These are phyloP conservation scores for Drosophila virilis DNA, from an alignment of 1,140 invertebrate species.

Conservation along the genomic window DNA sequence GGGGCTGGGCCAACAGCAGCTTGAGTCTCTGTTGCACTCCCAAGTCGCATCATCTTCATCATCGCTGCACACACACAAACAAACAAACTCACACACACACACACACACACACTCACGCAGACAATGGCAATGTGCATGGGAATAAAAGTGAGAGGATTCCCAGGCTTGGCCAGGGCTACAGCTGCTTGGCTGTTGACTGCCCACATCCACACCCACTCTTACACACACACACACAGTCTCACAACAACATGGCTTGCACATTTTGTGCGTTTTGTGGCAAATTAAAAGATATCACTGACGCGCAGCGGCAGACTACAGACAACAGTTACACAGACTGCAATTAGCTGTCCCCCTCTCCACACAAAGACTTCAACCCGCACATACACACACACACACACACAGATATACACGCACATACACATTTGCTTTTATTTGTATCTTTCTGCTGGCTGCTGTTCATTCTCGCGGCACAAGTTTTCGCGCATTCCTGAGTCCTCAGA, in stretches of 20 bases:
- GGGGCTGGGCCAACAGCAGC: conserved; percentile 21
- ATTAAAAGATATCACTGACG: conserved; percentile 72
- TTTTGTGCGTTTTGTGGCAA: conserved; percentile 78
- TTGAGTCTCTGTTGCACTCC: conserved; percentile 34
- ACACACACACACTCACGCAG: conserved; percentile 19
- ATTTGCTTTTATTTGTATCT: conserved; percentile 38
- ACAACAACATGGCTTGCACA: conserved; percentile 27
- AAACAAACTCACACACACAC: neutral
- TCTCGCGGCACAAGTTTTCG: conserved; percentile 5
- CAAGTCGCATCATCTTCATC: conserved; percentile 64
- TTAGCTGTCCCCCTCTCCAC: conserved; percentile 47
- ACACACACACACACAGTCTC: conserved; percentile 26
- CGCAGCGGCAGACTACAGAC: conserved; percentile 13
- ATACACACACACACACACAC: too few relatives aligned
- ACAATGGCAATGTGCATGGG: conserved; percentile 67
- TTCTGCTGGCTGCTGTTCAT: conserved; percentile 11
- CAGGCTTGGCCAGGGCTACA: conserved; percentile 60
- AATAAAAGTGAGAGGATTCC: conserved; percentile 82
- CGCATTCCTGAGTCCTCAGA: neutral
- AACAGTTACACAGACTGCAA: conserved; percentile 56
- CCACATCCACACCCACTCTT: conserved; percentile 46
- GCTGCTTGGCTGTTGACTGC: conserved; percentile 28
- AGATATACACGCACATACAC: neutral
- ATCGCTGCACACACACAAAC: conserved; percentile 38
- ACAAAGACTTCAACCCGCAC: neutral